These are phyloP conservation scores for Aphidoletes aphidimyza DNA, from an alignment of 2,888 invertebrate genomes.

Conservation along the genomic window DNA sequence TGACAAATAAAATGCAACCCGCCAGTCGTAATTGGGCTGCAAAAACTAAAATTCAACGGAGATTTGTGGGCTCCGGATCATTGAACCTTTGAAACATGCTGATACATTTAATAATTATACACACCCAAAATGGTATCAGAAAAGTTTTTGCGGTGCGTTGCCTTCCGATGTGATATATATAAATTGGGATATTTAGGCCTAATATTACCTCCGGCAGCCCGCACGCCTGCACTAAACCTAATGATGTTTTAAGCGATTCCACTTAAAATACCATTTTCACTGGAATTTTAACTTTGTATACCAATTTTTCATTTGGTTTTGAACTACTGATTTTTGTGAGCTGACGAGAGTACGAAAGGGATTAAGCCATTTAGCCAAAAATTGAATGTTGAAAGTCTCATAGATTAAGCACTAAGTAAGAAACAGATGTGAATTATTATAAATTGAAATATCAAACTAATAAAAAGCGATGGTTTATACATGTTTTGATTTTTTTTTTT, in stretches of 20 bases:
- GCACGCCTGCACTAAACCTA: background rate
- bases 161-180: too few species aligned
- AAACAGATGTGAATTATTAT: too few species aligned
- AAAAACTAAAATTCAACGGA: background rate
- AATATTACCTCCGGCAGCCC: background rate
- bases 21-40: too few species aligned
- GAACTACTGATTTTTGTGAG: background rate
- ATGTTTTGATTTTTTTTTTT: too few species aligned
- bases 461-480: too few species aligned
- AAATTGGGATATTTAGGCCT: too few species aligned
- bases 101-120: background rate
- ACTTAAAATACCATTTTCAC: background rate
- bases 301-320: constrained; percentile 7
- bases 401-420: too few species aligned
- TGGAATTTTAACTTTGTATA: background rate
- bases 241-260: constrained; percentile 27
- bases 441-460: too few species aligned
- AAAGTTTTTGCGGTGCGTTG: background rate
- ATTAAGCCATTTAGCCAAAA: too few species aligned
- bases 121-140: background rate
- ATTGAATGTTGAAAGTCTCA: too few species aligned
- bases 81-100: background rate
- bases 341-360: background rate
- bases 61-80: background rate
- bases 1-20: background rate